Conservation (phyloP, 1,140 invertebrate genomes). For the Drosophila teissieri region DNA sequence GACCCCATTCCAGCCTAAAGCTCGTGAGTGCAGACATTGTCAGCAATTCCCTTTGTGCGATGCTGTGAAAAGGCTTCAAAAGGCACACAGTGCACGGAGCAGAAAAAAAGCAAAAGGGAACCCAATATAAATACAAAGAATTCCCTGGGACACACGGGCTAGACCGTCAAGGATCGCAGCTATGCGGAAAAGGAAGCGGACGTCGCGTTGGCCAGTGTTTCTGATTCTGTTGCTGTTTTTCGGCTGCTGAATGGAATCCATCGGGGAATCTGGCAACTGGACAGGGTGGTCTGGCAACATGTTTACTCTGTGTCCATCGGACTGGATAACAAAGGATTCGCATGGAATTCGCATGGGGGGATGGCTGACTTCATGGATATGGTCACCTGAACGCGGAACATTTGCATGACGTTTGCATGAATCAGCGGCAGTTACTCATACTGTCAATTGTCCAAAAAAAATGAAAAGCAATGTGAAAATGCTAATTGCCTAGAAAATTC, state of each 20-base stretch:
- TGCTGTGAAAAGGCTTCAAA: slow-evolving; percentile 80
- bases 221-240: slow-evolving; percentile 18
- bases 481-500: too few relatives aligned
- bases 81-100: slow-evolving; percentile 21
- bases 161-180: slow-evolving; percentile 42
- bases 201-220: slow-evolving; percentile 78
- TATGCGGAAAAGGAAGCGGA: slow-evolving; percentile 73
- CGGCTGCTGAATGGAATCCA: slow-evolving; percentile 47
- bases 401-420: slow-evolving; percentile 26
- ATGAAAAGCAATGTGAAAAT: too few relatives aligned
- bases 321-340: slow-evolving; percentile 24
- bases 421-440: slow-evolving; percentile 1
- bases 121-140: slow-evolving; percentile 48
- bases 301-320: slow-evolving; percentile 41
- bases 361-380: slow-evolving; percentile 2
- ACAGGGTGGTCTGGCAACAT: slow-evolving; percentile 8
- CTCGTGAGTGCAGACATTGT: slow-evolving; percentile 55
- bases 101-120: slow-evolving; percentile 2
- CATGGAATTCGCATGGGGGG: neutral
- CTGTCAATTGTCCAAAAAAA: neutral
- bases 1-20: neutral
- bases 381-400: slow-evolving; percentile 22
- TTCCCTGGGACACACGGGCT: slow-evolving; percentile 34
- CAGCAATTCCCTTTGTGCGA: slow-evolving; percentile 65
- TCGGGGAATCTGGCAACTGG: slow-evolving; percentile 24